These are phyloP conservation scores for Andrena cerasifolii DNA, from an alignment of 1,140 invertebrate species.

Conservation along the genomic window DNA sequence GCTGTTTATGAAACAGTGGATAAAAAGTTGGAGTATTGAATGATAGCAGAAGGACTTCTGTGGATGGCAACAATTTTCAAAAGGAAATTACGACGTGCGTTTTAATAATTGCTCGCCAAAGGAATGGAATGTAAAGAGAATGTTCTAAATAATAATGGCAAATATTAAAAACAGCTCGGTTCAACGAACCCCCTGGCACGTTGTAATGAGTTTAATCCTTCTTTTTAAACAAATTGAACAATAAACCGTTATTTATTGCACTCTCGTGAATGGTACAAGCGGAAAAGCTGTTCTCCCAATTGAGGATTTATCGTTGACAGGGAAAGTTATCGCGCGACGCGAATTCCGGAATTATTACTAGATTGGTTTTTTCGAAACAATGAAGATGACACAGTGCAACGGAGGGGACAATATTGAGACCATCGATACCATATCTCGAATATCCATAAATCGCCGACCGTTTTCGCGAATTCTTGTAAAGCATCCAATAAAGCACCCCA, in stretches of 20 bases:
- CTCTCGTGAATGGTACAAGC: neutral
- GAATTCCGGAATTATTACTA: conserved; percentile 57
- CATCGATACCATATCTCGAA: conserved; percentile 9
- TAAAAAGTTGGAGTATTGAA: too few species aligned
- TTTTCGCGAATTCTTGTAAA: neutral
- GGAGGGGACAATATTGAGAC: conserved; percentile 24
- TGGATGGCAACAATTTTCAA: neutral
- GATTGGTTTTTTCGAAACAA: conserved; percentile 35
- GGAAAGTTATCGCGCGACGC: conserved; percentile 21
- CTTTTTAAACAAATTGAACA: neutral
- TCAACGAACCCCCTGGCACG: too few species aligned
- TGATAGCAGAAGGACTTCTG: too few species aligned
- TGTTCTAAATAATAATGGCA: too few species aligned
- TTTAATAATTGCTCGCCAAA: neutral
- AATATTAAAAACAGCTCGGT: neutral
- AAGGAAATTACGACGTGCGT: neutral
- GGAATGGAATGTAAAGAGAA: neutral
- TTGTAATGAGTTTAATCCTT: neutral
- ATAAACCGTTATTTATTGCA: conserved; percentile 4
- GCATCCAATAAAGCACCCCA: neutral
- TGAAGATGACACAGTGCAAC: conserved; percentile 15
- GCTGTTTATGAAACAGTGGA: neutral
- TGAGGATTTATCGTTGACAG: conserved; percentile 36
- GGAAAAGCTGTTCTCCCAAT: conserved; percentile 9
- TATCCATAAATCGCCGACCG: conserved; percentile 11